phyloP scores from a whole-genome alignment of 2,113 vertebrate species.

The Scopus umbretta region DNA sequence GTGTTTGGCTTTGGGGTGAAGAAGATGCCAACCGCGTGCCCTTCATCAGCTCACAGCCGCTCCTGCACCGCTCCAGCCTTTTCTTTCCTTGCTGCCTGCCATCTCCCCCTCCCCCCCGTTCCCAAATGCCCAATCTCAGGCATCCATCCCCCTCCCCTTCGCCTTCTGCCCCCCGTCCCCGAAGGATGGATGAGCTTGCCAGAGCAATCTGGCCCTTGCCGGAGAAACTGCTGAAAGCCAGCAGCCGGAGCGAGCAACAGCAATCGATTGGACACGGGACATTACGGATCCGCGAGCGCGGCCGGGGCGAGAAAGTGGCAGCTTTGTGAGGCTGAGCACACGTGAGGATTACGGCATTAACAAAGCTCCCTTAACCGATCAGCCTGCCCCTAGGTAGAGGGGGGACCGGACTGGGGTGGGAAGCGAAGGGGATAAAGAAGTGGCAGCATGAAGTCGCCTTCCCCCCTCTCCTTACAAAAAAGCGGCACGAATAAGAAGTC shows the following conservation, averaged over 20 bases:
- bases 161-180: not conserved
- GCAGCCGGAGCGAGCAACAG: not conserved
- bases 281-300: not conserved
- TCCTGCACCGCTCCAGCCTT: not conserved
- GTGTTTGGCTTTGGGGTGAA: not conserved
- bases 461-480: not conserved
- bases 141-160: not conserved
- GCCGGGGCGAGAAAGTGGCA: not conserved
- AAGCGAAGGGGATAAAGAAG: not conserved
- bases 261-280: constrained; percentile 66
- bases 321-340: constrained; percentile 48
- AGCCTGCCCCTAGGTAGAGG: constrained; percentile 34
- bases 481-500: not conserved
- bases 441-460: not conserved
- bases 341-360: constrained; percentile 50
- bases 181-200: constrained; percentile 47
- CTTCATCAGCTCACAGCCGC: not conserved
- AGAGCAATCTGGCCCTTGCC: constrained; percentile 54
- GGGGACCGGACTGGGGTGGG: not conserved
- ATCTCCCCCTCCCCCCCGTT: not conserved
- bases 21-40: fast-evolving
- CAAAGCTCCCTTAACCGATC: constrained; percentile 44
- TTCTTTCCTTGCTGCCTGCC: not conserved
- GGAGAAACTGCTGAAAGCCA: not conserved
- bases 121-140: not conserved